A percentile compares a stretch with the other conserved stretches of the same genome.
phyloP scores from a whole-genome alignment of 2,888 invertebrate species.

The Caenorhabditis drosophilae region DNA sequence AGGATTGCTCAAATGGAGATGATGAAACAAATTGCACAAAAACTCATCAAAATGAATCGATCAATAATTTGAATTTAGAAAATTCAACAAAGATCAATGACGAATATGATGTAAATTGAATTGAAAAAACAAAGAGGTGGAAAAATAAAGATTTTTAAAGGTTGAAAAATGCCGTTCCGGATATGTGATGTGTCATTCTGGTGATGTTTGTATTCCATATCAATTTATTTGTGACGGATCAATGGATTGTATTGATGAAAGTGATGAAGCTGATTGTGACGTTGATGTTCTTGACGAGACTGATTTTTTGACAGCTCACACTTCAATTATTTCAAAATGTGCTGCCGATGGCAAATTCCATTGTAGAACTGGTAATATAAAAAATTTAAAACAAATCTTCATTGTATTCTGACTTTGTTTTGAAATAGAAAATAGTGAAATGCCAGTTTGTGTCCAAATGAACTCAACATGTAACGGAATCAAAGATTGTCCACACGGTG shows the following conservation, averaged over 20 bases:
- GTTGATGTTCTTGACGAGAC: neutral
- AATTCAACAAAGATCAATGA: neutral
- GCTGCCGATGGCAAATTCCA: constrained; percentile 1
- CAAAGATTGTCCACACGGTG: constrained; percentile 67
- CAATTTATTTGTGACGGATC: constrained; percentile 43
- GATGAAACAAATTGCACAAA: constrained; percentile 30
- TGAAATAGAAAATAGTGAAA: neutral
- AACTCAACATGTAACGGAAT: constrained; percentile 65
- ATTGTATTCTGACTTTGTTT: neutral
- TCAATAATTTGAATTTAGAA: neutral
- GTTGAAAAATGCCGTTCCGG: constrained; percentile 4
- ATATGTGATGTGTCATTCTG: constrained; percentile 14
- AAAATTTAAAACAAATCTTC: neutral
- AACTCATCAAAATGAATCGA: neutral
- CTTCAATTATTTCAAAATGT: constrained; percentile 1
- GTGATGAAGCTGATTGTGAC: constrained; percentile 34
- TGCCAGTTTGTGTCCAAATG: constrained; percentile 32
- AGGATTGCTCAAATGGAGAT: constrained; percentile 39
- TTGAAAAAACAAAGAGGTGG: neutral
- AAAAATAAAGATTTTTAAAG: constrained; percentile 1
- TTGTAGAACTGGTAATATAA: neutral
- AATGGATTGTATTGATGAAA: constrained; percentile 41
- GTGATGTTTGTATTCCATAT: constrained; percentile 30
- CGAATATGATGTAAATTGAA: neutral
- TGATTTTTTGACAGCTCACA: constrained; percentile 4